These are phyloP conservation scores for Neoitamus cyanurus DNA, from an alignment of 2,888 invertebrate genomes.

Conservation along the genomic window DNA sequence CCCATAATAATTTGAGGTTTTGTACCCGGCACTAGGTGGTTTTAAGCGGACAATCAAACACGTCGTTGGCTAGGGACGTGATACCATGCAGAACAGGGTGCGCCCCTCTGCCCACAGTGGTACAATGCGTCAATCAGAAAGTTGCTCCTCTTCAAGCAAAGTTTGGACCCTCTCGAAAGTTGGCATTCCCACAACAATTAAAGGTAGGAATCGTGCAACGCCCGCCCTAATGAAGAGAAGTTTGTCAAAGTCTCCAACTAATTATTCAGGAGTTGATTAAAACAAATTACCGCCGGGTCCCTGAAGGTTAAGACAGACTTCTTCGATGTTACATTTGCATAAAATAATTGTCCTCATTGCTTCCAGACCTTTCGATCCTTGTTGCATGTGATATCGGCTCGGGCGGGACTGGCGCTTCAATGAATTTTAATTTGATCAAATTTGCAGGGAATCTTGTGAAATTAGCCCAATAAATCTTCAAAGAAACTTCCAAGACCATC, in stretches of 20 bases:
- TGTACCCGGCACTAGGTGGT: slow-evolving; percentile 19
- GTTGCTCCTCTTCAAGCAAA: neutral
- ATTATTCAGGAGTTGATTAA: slow-evolving; percentile 52
- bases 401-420: neutral
- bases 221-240: slow-evolving; percentile 48
- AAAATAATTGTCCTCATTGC: slow-evolving; percentile 51
- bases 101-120: neutral
- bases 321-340: slow-evolving; percentile 49
- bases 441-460: slow-evolving; percentile 29
- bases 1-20: slow-evolving; percentile 35
- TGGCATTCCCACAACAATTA: slow-evolving; percentile 3
- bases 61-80: neutral
- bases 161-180: neutral
- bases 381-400: slow-evolving; percentile 47
- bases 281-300: slow-evolving; percentile 51
- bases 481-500: neutral
- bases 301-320: slow-evolving; percentile 46
- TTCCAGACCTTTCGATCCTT: slow-evolving; percentile 36
- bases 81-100: neutral
- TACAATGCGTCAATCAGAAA: neutral
- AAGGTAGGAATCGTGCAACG: neutral
- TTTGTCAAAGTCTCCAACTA: slow-evolving; percentile 52
- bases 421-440: slow-evolving; percentile 38
- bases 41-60: slow-evolving; percentile 31
- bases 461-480: slow-evolving; percentile 34